Conservation (phyloP, 2,797 vertebrate species). For the Champsocephalus esox region DNA sequence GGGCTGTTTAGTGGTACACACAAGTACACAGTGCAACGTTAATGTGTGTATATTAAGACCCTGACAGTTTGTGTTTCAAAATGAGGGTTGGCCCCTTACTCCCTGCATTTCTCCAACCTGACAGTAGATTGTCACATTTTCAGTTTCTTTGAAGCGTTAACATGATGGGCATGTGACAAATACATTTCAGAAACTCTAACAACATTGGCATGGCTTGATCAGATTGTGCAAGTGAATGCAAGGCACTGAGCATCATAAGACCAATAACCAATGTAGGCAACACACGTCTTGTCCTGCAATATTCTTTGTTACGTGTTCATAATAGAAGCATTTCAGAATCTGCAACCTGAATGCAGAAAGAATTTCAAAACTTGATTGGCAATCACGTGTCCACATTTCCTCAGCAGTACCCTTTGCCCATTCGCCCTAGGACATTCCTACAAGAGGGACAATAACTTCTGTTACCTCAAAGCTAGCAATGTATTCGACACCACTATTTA, state of each 20-base stretch:
- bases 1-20: conserved; percentile 71
- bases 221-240: conserved; percentile 3
- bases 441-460: neutral
- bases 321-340: neutral
- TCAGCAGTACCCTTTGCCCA: neutral
- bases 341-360: neutral
- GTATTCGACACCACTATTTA: neutral
- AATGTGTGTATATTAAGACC: conserved; percentile 36
- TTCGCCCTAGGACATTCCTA: neutral
- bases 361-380: neutral
- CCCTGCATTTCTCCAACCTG: conserved; percentile 39
- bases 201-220: conserved; percentile 9
- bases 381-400: neutral
- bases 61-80: conserved; percentile 50
- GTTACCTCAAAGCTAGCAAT: neutral
- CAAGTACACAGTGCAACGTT: conserved; percentile 33
- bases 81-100: conserved; percentile 31
- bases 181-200: conserved; percentile 13
- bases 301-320: neutral
- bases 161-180: conserved; percentile 14
- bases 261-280: neutral
- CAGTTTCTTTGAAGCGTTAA: conserved; percentile 35
- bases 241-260: neutral
- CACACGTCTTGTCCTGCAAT: neutral
- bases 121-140: conserved; percentile 65